phyloP scores from a whole-genome alignment of 2,797 vertebrate species.

The Sebastes variabilis region DNA sequence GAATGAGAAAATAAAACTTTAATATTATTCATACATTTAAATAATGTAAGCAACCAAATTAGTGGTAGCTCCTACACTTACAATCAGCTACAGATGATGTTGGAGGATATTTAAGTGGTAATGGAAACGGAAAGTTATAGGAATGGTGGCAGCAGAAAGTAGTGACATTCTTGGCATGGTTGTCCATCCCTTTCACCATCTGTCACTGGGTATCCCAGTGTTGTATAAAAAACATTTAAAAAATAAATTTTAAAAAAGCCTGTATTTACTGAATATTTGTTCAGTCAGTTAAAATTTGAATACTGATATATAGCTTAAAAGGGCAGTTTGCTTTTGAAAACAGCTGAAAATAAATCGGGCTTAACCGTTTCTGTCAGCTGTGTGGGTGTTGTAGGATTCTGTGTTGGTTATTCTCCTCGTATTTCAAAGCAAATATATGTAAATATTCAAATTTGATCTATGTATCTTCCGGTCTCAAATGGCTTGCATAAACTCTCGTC shows the following conservation, averaged over 20 bases:
- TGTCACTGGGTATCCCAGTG: not conserved
- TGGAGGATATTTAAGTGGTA: not conserved
- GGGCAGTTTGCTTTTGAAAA: slow-evolving; percentile 9
- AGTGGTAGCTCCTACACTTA: not conserved
- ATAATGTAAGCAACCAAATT: not conserved
- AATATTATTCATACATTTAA: not conserved
- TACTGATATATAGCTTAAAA: not conserved
- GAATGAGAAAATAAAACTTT: not conserved
- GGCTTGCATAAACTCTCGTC: slow-evolving; percentile 22
- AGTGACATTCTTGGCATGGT: not conserved
- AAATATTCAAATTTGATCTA: slow-evolving; percentile 44
- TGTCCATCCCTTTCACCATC: not conserved
- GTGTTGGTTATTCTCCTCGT: not conserved
- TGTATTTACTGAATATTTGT: not conserved
- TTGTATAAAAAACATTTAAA: not conserved
- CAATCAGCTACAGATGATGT: not conserved
- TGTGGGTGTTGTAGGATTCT: slow-evolving; percentile 37
- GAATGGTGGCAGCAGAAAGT: not conserved
- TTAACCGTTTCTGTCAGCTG: slow-evolving; percentile 29
- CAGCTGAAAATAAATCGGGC: not conserved
- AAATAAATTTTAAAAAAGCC: not conserved
- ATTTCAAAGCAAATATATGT: slow-evolving; percentile 46
- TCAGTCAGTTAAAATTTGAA: not conserved
- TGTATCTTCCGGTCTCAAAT: slow-evolving; percentile 7
- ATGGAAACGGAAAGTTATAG: not conserved